Conservation (phyloP, 2,113 vertebrate species). For the Gallinago jamesoni region DNA sequence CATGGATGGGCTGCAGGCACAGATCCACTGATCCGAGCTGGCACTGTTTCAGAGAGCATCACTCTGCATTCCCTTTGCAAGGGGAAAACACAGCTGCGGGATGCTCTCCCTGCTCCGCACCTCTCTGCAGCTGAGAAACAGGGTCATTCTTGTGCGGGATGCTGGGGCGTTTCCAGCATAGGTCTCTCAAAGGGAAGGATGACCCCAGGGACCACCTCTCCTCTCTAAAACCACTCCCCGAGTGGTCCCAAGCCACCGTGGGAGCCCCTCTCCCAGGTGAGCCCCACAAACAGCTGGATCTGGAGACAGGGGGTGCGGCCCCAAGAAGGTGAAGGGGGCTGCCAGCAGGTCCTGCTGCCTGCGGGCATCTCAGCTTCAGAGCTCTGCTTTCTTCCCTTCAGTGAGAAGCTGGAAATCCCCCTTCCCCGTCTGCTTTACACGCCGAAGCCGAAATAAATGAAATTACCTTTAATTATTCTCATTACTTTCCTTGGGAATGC, state of each 20-base stretch:
- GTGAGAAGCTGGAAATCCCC: not conserved
- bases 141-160: not conserved
- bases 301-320: rapidly evolving
- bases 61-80: rapidly evolving
- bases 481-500: constrained; percentile 61
- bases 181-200: not conserved
- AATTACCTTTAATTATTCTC: constrained; percentile 75
- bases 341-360: not conserved
- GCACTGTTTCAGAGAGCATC: not conserved
- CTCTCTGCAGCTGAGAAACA: not conserved
- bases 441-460: constrained; percentile 43
- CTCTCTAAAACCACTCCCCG: not conserved
- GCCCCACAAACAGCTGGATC: rapidly evolving
- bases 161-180: not conserved
- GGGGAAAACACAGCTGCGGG: rapidly evolving
- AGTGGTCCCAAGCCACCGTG: rapidly evolving
- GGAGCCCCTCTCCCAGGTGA: not conserved
- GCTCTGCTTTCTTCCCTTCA: not conserved
- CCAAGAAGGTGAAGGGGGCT: not conserved
- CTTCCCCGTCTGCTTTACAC: not conserved
- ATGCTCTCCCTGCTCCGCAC: not conserved
- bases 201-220: not conserved
- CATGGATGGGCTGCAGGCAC: not conserved
- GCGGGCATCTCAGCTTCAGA: not conserved
- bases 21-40: not conserved